These are phyloP conservation scores for Drosophila mayaguana DNA, from an alignment of 2,888 invertebrate genomes.

Conservation along the genomic window DNA sequence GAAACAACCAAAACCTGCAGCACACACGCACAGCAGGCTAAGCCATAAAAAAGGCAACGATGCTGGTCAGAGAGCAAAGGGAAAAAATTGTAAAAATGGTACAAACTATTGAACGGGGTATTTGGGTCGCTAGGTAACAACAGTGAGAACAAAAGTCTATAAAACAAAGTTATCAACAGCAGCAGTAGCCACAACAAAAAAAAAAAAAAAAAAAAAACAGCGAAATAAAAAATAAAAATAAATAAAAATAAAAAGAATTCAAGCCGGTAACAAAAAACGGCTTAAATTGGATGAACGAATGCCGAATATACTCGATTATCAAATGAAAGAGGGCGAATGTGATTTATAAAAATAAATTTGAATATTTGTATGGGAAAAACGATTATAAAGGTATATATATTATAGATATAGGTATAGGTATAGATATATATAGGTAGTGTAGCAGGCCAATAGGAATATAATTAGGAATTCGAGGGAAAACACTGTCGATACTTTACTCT, in stretches of 20 bases:
- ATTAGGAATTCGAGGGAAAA: no score
- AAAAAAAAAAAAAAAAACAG: background rate
- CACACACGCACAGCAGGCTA: conserved; percentile 23
- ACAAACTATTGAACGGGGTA: conserved; percentile 65
- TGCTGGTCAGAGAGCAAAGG: conserved; percentile 24
- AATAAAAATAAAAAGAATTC: conserved; percentile 3
- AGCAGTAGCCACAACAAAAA: conserved; percentile 31
- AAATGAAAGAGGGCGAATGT: background rate
- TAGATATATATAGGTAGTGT: no score
- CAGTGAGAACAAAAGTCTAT: conserved; percentile 72
- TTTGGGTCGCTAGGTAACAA: conserved; percentile 74
- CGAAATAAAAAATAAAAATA: background rate
- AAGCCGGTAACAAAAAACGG: conserved; percentile 10
- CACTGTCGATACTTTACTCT: no score
- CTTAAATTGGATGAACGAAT: conserved; percentile 7
- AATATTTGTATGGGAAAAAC: background rate
- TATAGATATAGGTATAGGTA: no score
- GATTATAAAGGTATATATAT: no score
- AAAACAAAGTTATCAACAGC: conserved; percentile 72
- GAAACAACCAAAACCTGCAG: conserved; percentile 32
- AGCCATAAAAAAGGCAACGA: conserved; percentile 44
- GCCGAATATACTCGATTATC: conserved; percentile 7
- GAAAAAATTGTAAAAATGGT: conserved; percentile 26
- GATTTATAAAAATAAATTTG: background rate
- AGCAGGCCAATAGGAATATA: no score